Conservation (phyloP, 35 echinoderm and acorn worm species). For the Chiridota heheva region DNA sequence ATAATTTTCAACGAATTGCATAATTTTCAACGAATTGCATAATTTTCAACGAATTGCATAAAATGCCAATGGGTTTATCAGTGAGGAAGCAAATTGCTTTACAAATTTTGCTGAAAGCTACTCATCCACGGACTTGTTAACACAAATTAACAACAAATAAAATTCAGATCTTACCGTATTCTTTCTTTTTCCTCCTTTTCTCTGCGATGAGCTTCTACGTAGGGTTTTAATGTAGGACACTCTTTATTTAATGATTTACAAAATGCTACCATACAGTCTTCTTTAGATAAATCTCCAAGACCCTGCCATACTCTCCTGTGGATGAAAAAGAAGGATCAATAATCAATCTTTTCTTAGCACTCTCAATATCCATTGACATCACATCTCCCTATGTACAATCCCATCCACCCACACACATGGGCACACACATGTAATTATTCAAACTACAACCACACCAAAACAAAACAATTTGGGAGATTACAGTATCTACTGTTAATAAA, state of each 20-base stretch:
- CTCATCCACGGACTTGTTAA: too few species aligned
- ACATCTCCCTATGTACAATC: not conserved
- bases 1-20: too few species aligned
- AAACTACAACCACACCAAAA: too few species aligned
- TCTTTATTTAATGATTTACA: constrained; percentile 73
- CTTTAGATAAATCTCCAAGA: constrained; percentile 69
- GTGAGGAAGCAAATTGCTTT: too few species aligned
- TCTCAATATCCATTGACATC: not conserved
- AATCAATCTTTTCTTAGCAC: not conserved
- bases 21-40: too few species aligned
- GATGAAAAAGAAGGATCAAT: not conserved
- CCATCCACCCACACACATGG: not conserved
- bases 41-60: too few species aligned
- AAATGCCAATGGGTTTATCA: too few species aligned
- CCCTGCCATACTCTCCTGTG: constrained; percentile 88
- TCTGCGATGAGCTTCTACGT: constrained; percentile 92
- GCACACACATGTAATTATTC: not conserved
- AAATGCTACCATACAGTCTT: constrained; percentile 84
- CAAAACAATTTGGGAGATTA: too few species aligned
- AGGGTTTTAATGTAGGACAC: constrained; percentile 85
- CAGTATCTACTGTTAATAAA: too few species aligned
- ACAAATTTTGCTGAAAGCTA: too few species aligned
- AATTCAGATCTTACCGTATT: constrained; percentile 90
- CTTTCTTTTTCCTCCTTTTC: constrained; percentile 97
- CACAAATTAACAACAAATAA: too few species aligned